Conservation (phyloP, 2,113 vertebrate species). For the Phycodurus eques region DNA sequence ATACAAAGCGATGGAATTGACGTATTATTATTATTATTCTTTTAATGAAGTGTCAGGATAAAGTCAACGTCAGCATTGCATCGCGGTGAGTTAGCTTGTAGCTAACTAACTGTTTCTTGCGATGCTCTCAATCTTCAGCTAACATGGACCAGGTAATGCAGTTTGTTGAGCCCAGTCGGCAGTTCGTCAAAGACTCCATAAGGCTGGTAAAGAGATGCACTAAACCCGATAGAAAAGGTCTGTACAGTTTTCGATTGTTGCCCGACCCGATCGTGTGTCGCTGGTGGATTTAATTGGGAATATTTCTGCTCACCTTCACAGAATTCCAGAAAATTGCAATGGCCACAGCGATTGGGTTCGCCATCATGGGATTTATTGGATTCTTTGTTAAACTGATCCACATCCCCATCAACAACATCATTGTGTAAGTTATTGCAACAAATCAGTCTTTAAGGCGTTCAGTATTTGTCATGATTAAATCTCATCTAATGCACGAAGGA, state of each 20-base stretch:
- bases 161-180: constrained; percentile 94
- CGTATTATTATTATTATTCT: neutral
- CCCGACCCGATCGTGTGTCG: too few species aligned
- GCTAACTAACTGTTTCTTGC: neutral
- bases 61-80: neutral
- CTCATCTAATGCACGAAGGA: neutral
- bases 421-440: constrained; percentile 85
- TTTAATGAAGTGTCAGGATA: neutral
- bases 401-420: constrained; percentile 99
- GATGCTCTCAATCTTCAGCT: neutral
- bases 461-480: neutral
- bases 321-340: constrained; percentile 99
- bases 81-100: neutral
- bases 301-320: constrained; percentile 39
- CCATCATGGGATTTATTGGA: constrained; percentile 98
- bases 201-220: constrained; percentile 98
- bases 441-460: neutral
- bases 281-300: neutral
- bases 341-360: constrained; percentile 98
- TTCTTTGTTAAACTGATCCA: constrained; percentile 99
- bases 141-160: constrained; percentile 98
- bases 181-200: constrained; percentile 97
- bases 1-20: neutral
- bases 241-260: neutral
- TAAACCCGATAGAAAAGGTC: constrained; percentile 98